phyloP scores from a whole-genome alignment of 2,797 vertebrate genomes.

The Anguilla marmorata region DNA sequence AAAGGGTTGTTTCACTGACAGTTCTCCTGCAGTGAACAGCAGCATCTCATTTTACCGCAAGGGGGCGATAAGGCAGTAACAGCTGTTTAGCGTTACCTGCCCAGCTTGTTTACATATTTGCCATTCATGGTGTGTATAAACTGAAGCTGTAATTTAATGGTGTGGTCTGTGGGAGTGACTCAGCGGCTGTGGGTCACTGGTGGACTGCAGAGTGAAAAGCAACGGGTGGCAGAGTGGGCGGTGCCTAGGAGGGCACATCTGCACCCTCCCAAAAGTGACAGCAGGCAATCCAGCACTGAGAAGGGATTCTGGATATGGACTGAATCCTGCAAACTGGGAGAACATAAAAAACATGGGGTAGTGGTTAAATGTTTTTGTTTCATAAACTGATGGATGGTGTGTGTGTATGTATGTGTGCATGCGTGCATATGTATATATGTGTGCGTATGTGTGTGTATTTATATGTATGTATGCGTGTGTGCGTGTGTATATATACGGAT shows the following conservation, averaged over 20 bases:
- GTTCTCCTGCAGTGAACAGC: neutral
- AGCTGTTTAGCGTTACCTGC: neutral
- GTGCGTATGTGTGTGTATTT: neutral
- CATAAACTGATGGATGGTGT: neutral
- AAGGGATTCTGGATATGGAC: neutral
- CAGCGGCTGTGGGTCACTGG: too few species aligned
- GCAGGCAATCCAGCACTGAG: neutral
- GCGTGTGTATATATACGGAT: neutral
- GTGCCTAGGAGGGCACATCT: too few species aligned
- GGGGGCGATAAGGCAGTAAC: neutral
- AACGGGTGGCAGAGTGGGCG: too few species aligned
- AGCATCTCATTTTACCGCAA: neutral
- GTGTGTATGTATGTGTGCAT: neutral
- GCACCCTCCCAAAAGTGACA: neutral
- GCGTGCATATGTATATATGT: too few species aligned
- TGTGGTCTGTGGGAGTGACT: neutral
- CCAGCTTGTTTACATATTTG: neutral
- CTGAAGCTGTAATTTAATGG: neutral
- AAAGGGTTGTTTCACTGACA: neutral
- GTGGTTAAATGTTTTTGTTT: neutral
- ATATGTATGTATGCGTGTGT: constrained; percentile 32
- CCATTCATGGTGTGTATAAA: neutral
- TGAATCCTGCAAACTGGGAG: neutral
- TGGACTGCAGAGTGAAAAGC: too few species aligned
- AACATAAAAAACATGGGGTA: neutral